Base-by-base conservation (phyloP, 2,888 invertebrate species). In the Reticulitermes lucifugus region DNA sequence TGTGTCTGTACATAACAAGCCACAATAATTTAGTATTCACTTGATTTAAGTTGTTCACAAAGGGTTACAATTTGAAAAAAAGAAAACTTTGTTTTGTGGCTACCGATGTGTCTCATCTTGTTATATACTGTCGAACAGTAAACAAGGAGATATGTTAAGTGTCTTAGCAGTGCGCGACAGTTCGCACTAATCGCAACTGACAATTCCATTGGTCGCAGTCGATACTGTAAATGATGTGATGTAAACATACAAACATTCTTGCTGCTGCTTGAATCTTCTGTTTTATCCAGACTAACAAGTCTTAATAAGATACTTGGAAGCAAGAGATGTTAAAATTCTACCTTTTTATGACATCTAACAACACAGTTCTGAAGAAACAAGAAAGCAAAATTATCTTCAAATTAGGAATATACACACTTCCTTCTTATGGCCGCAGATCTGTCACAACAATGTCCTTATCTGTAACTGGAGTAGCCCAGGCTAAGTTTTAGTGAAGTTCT, bases 131-230 rank as follows among this genome's bases (percentile, higher is more conserved):
- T 55, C 55, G 55, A 55, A 55, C 18, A 14, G 18, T 55, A 55
- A 55, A 55, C 55, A 55, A 55, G 55, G 55, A 18, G 55, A 55
- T 18, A 55, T 55, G 55, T 55, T 51, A 55, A 14, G 25, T 70
- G 70, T 70, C 25, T 29, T 18, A 25, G 70, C 70, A 25, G 25
- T 18, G 25, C 70, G 12, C 25, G 29, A 29, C 70, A 29, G 70
- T 25, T 70, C 4, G 35, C 29, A 73, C 73, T 73, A 73, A 73
- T 73, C 73, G 73, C 35, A 73, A 5, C 73, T 73, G 73, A 73
- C 73, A 73, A 14, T 73, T 73, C 25, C 29, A 73, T 73, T 35
- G 73, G 35, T 73, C 12, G 21, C 21, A 73, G 21, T 41, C 73
- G 73, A 73, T 73, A 73, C 41, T 73, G 41, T 35, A 73, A 73